These are phyloP conservation scores for Petromus typicus DNA, from an alignment of 2,113 vertebrate species.

Conservation along the genomic window DNA sequence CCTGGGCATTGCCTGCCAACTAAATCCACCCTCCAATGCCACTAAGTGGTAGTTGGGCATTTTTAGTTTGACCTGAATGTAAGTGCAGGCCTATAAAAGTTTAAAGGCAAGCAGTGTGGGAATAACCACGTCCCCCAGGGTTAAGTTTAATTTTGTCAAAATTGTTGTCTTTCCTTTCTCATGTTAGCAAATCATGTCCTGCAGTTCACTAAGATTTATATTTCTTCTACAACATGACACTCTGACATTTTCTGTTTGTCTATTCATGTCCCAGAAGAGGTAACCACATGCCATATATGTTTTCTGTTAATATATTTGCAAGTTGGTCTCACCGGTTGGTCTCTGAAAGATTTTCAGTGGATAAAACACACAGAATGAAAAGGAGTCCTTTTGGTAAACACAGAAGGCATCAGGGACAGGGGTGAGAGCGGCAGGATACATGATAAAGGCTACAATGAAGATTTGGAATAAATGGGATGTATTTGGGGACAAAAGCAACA, in stretches of 20 bases:
- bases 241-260: conserved; percentile 69
- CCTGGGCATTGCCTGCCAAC: neutral
- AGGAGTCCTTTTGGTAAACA: neutral
- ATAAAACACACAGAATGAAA: conserved; percentile 27
- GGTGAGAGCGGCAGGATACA: neutral
- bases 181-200: conserved; percentile 49
- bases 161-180: conserved; percentile 70
- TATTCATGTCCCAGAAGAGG: conserved; percentile 67
- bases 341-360: conserved; percentile 48
- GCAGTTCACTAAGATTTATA: conserved; percentile 66
- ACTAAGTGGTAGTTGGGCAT: conserved; percentile 33
- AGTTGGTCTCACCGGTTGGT: conserved; percentile 35
- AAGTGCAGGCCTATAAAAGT: neutral
- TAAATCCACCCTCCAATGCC: neutral
- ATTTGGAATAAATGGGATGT: neutral
- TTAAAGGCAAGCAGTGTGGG: conserved; percentile 26
- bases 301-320: conserved; percentile 59
- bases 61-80: conserved; percentile 36
- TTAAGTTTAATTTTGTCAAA: conserved; percentile 78
- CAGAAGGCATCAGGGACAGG: neutral
- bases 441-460: neutral
- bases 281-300: conserved; percentile 45
- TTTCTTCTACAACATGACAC: conserved; percentile 73
- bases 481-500: conserved; percentile 36
- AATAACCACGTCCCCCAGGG: conserved; percentile 48